Conservation (phyloP, 2,888 invertebrate species). For the Eupithecia insigniata region DNA sequence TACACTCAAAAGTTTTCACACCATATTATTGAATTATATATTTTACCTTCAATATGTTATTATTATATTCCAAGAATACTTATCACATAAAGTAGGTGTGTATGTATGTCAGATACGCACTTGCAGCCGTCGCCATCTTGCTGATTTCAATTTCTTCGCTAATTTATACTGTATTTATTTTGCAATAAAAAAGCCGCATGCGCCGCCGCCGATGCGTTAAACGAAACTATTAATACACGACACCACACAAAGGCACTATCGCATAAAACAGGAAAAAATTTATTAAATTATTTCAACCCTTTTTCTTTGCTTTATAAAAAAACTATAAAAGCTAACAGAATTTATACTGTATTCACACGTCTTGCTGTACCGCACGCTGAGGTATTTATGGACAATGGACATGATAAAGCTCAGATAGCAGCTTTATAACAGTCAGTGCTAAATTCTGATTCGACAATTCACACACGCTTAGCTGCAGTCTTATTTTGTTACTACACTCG, state of each 20-base stretch:
- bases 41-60: neutral
- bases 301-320: neutral
- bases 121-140: neutral
- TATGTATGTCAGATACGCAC: neutral
- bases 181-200: neutral
- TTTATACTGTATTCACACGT: neutral
- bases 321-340: neutral
- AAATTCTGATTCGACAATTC: conserved; percentile 3
- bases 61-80: neutral
- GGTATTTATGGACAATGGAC: conserved; percentile 3
- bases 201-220: neutral
- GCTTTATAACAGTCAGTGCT: neutral
- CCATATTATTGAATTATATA: neutral
- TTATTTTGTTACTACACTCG: neutral
- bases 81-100: neutral
- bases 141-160: neutral
- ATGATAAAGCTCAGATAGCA: conserved; percentile 9
- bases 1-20: too few relatives aligned
- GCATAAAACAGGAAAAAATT: neutral
- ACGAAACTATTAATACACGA: neutral
- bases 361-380: neutral
- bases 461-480: neutral
- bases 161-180: neutral
- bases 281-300: neutral
- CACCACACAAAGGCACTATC: neutral